Evolutionary conservation across 2,113 vertebrate genomes (phyloP), one percentile per base, ranked within the genome.

Genomic region (Boleophthalmus pectinirostris): DNA sequence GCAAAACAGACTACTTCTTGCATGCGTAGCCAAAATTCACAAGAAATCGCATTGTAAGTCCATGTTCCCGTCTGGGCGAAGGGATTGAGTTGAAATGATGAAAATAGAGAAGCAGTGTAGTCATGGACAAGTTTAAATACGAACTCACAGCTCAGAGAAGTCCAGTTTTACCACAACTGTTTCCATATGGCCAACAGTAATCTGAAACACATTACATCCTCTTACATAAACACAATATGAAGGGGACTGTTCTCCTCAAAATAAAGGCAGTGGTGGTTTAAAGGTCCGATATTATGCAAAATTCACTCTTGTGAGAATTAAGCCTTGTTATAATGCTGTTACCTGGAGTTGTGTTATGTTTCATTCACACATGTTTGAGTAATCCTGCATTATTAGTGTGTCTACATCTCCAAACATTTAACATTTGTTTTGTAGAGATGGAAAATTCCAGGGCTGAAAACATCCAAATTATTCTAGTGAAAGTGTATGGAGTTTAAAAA

Each of bases 131-230:
- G 65, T 53, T 68, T 61, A 68, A 67, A 75, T 68, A 78, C 72
- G 63, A 10, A 77, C 80, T 85, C 77, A 83, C 5, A 77, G 86
- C 90, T 92, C 90, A 83, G 84, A 93, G 92, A 85, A 91, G 94
- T 89, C 93, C 93, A 92, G 93, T 91, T 93, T 94, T 76, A 75
- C 95, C 95, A 85, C 94, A 96, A 94, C 92, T 94, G 95, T 95
- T 94, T 95, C 92, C 94, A 93, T 94, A 92, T 90, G 92, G 94
- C 91, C 93, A 88, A 87, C 90, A 90, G 76, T 95, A 95, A 96
- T 96, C 93, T 93, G 94, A 96, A 95, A 94, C 95, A 95, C 92
- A 94, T 95, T 95, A 90, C 92, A 57, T 57, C 80, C 24, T 78
- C 79, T 93, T 93, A 87, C 87, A 93, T 92, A 95, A 95, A 94